Percentiles rank a stretch among this genome's conserved stretches.
Conservation (phyloP, 2,113 vertebrate genomes). For the Phocoena sinus region DNA sequence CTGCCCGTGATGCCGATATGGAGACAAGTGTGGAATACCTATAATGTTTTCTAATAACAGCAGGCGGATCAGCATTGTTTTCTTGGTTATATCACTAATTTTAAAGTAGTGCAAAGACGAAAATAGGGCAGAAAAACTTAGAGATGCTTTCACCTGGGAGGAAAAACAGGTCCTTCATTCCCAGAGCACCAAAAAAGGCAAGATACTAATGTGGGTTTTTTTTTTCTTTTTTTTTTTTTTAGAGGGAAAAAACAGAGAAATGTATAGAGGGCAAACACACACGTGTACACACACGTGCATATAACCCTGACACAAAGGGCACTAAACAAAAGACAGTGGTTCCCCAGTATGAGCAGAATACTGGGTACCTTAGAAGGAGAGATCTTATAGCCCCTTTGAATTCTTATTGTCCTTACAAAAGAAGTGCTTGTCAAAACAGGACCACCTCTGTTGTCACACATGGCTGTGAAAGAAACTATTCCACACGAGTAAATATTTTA, state of each 20-base stretch:
- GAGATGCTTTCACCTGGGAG: not conserved
- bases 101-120: slow-evolving; percentile 23
- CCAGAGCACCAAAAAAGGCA: not conserved
- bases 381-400: not conserved
- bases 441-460: not conserved
- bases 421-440: not conserved
- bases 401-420: not conserved
- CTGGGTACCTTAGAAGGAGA: not conserved
- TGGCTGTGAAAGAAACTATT: not conserved
- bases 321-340: not conserved
- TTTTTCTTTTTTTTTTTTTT: not conserved
- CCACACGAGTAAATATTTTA: not conserved
- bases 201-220: not conserved
- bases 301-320: not conserved
- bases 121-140: not conserved
- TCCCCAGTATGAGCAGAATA: not conserved
- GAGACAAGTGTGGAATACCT: slow-evolving; percentile 49
- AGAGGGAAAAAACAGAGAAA: not conserved
- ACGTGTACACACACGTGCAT: not conserved
- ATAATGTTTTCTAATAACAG: slow-evolving; percentile 48
- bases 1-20: not conserved
- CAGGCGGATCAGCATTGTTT: slow-evolving; percentile 35
- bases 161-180: not conserved
- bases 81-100: not conserved
- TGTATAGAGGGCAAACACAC: not conserved